Evolutionary conservation across 2,113 vertebrate species (phyloP).

Genomic region (Glaucidium brasilianum): DNA sequence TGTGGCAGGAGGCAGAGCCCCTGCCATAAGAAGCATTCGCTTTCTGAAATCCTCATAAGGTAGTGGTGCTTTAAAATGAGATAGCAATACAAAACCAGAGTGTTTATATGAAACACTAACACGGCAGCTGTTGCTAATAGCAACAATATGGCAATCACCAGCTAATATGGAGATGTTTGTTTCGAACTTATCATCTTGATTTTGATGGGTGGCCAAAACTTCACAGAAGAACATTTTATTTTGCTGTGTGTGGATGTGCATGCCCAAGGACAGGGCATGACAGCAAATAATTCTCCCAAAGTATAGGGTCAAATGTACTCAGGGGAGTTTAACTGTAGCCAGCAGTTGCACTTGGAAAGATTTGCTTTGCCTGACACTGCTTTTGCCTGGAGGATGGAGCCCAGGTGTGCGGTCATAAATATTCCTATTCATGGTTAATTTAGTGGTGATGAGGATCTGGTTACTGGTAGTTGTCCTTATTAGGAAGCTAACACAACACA

Average conservation of each 20-base stretch:
- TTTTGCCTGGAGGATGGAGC: not conserved
- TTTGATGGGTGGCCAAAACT: conserved; percentile 40
- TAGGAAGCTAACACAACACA: not conserved
- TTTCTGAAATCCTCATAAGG: conserved; percentile 31
- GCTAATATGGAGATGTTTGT: conserved; percentile 59
- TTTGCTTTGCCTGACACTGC: not conserved
- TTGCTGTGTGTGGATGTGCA: not conserved
- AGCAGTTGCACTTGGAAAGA: not conserved
- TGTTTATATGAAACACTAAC: conserved; percentile 50
- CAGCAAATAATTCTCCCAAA: not conserved
- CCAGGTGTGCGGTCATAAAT: not conserved
- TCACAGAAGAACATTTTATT: conserved; percentile 55
- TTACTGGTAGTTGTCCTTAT: not conserved
- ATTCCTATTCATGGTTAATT: not conserved
- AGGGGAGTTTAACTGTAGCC: not conserved
- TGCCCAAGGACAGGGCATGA: not conserved
- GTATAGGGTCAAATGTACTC: not conserved
- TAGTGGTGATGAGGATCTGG: not conserved
- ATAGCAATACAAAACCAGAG: not conserved
- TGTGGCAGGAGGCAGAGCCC: not conserved
- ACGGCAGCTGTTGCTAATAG: conserved; percentile 38
- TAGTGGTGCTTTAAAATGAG: not conserved
- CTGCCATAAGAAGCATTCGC: not conserved
- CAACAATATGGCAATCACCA: conserved; percentile 43
- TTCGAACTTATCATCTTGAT: conserved; percentile 36